Conservation (phyloP, 1,140 invertebrate genomes). For the Drosophila lacertosa region DNA sequence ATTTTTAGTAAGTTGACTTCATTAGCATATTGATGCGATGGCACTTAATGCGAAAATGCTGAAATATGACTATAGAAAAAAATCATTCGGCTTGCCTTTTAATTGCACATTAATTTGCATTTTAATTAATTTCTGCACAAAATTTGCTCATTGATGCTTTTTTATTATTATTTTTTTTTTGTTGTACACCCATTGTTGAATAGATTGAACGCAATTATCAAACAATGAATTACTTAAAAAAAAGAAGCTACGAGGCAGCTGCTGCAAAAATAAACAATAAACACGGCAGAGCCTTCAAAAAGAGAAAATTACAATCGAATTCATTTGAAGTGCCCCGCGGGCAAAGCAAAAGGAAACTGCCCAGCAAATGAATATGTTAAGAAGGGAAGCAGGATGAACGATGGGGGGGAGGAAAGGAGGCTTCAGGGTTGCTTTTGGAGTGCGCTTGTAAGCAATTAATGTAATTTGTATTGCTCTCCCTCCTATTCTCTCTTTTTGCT, state of each 20-base stretch:
- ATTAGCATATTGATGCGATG: slow-evolving; percentile 28
- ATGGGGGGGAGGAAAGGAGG: neutral
- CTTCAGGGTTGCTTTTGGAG: slow-evolving; percentile 17
- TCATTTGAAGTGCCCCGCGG: slow-evolving; percentile 17
- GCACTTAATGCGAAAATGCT: slow-evolving; percentile 17
- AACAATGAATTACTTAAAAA: slow-evolving; percentile 37
- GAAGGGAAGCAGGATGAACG: slow-evolving; percentile 7
- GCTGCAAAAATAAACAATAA: slow-evolving; percentile 56
- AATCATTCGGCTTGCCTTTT: slow-evolving; percentile 42
- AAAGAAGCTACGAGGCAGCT: slow-evolving; percentile 29
- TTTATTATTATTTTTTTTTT: slow-evolving; percentile 17
- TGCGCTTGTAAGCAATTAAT: slow-evolving; percentile 67
- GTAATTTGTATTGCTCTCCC: slow-evolving; percentile 57
- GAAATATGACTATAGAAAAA: slow-evolving; percentile 9
- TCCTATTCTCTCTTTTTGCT: slow-evolving; percentile 3
- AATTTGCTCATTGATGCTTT: slow-evolving; percentile 10
- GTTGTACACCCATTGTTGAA: slow-evolving; percentile 31
- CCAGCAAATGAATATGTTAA: slow-evolving; percentile 48
- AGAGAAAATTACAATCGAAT: slow-evolving; percentile 68
- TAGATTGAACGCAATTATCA: slow-evolving; percentile 62
- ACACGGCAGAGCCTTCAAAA: slow-evolving; percentile 20
- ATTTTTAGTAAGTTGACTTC: slow-evolving; percentile 8
- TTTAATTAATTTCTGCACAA: slow-evolving; percentile 67
- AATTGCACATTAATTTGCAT: slow-evolving; percentile 75
- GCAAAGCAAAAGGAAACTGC: neutral